Evolutionary conservation across 2,888 invertebrate genomes (phyloP).

Genomic region (Timema podura): DNA sequence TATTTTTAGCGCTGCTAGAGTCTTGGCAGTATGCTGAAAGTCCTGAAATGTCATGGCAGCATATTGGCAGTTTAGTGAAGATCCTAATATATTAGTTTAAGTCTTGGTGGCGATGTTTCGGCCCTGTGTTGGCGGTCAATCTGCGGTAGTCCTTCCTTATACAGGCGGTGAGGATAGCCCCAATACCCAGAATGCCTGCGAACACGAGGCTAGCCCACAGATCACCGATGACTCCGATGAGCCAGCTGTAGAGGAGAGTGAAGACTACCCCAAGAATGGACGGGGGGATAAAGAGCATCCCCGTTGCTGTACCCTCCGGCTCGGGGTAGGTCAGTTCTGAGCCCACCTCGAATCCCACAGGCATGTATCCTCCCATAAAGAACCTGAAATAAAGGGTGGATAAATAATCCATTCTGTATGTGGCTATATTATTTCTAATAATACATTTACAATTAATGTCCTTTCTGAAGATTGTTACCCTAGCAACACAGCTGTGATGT

Average conservation of each 20-base stretch:
- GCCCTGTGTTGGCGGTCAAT: constrained; percentile 69
- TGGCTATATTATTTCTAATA: neutral
- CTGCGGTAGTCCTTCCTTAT: constrained; percentile 77
- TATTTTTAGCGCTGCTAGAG: too few relatives aligned
- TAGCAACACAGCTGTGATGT: neutral
- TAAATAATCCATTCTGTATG: neutral
- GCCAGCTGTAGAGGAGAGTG: constrained; percentile 39
- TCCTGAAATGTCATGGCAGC: too few relatives aligned
- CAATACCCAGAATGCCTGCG: constrained; percentile 46
- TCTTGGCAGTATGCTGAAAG: too few relatives aligned
- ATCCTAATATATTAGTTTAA: too few relatives aligned
- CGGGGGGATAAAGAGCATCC: constrained; percentile 56
- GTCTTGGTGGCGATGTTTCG: too few relatives aligned
- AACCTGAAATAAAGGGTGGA: constrained; percentile 44
- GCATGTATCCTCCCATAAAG: constrained; percentile 62
- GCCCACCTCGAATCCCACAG: constrained; percentile 60
- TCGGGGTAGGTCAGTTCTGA: constrained; percentile 59
- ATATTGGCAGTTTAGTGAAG: too few relatives aligned
- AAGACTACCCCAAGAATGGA: constrained; percentile 47
- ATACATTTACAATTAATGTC: neutral
- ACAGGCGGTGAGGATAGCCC: constrained; percentile 52
- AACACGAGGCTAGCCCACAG: constrained; percentile 49
- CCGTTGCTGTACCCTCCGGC: constrained; percentile 57
- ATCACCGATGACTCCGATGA: constrained; percentile 40
- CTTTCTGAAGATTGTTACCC: neutral